Percentiles rank a stretch among this genome's conserved stretches.
phyloP scores from a whole-genome alignment of 2,888 invertebrate species.

The Napeogenes inachia region DNA sequence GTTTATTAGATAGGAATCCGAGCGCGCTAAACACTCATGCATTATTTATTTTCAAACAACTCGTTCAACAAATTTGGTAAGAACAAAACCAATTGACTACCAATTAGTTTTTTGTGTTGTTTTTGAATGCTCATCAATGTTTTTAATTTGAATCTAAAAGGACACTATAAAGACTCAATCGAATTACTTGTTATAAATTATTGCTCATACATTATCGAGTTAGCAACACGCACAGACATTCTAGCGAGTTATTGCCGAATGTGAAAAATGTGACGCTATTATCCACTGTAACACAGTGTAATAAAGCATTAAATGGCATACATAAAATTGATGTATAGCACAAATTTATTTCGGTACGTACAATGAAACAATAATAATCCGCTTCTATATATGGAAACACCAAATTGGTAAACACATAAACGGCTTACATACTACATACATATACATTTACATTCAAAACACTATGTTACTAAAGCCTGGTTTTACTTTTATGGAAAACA shows the following conservation, averaged over 20 bases:
- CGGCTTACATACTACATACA: slow-evolving; percentile 25
- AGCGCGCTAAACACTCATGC: slow-evolving; percentile 22
- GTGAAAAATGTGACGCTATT: slow-evolving; percentile 29
- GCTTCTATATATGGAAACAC: slow-evolving; percentile 34
- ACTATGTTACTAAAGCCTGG: slow-evolving; percentile 20
- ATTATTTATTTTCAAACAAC: slow-evolving; percentile 29
- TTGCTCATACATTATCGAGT: slow-evolving; percentile 33
- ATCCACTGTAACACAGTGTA: slow-evolving; percentile 28
- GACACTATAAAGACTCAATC: slow-evolving; percentile 26
- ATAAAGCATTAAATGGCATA: slow-evolving; percentile 34
- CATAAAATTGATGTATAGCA: slow-evolving; percentile 30
- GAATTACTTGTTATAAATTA: slow-evolving; percentile 35
- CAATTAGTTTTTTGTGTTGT: slow-evolving; percentile 19
- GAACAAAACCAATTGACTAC: slow-evolving; percentile 25
- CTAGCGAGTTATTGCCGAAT: slow-evolving; percentile 17
- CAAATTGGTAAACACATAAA: slow-evolving; percentile 37
- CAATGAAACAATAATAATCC: slow-evolving; percentile 39
- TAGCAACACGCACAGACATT: slow-evolving; percentile 32
- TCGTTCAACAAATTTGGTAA: slow-evolving; percentile 26
- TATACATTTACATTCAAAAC: slow-evolving; percentile 33
- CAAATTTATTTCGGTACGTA: slow-evolving; percentile 34
- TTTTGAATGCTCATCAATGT: slow-evolving; percentile 17
- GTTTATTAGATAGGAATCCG: slow-evolving; percentile 14
- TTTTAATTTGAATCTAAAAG: slow-evolving; percentile 22
- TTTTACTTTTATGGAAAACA: slow-evolving; percentile 12